A percentile compares a stretch with the other conserved stretches of the same genome.
Evolutionary conservation across 2,797 vertebrate genomes (phyloP).

Genomic region (Galaxias olidus): DNA sequence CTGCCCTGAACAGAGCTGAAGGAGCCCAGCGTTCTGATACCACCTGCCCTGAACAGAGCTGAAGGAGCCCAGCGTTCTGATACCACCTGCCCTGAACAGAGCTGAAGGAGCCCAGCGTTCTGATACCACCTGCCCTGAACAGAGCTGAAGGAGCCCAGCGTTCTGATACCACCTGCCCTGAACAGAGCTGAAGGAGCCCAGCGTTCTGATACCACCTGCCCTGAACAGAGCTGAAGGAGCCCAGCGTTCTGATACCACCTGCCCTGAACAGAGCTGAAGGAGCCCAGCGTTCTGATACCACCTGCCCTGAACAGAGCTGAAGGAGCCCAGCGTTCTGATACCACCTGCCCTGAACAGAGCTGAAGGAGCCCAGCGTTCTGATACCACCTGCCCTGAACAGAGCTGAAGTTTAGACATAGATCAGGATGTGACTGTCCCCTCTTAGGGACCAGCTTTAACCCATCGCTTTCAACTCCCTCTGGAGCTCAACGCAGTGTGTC

Average conservation of each 20-base stretch:
- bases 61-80: too few species aligned
- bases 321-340: too few species aligned
- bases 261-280: background rate
- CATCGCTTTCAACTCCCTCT: slow-evolving; percentile 7
- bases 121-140: background rate
- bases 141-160: too few species aligned
- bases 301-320: background rate
- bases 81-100: too few species aligned
- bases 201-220: background rate
- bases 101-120: background rate
- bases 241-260: background rate
- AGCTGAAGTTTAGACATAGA: background rate
- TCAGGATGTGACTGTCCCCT: background rate
- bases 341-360: background rate
- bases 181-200: background rate
- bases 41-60: too few species aligned
- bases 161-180: background rate
- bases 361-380: too few species aligned
- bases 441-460: background rate
- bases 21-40: too few species aligned
- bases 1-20: background rate
- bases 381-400: slow-evolving; percentile 2
- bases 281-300: background rate
- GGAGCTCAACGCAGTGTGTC: background rate
- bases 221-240: background rate